phyloP scores from a whole-genome alignment of 2,113 vertebrate species.

The Pseudolaguvia tuberculata region DNA sequence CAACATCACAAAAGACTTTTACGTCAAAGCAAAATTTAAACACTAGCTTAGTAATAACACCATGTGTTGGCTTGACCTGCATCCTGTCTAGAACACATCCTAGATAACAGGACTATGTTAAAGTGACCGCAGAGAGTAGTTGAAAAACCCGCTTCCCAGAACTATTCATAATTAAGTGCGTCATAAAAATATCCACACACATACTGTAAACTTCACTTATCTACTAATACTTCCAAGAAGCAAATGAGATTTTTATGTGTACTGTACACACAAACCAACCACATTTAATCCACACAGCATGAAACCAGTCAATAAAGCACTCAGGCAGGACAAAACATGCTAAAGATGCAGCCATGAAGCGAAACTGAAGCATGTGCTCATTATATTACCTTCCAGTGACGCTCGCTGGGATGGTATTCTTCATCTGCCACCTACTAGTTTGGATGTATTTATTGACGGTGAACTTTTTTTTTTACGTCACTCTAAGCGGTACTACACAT shows the following conservation, averaged over 20 bases:
- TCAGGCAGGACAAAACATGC: background rate
- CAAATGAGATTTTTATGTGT: background rate
- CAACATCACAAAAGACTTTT: conserved; percentile 18
- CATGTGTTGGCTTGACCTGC: background rate
- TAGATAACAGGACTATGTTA: too few species aligned
- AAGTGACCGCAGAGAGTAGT: background rate
- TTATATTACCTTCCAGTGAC: background rate
- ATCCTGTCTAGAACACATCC: background rate
- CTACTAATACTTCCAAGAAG: background rate
- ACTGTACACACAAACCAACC: background rate
- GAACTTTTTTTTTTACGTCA: too few species aligned
- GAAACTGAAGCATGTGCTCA: background rate
- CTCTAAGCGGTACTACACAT: too few species aligned
- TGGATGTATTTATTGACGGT: too few species aligned
- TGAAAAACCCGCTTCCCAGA: background rate
- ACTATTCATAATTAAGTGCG: too few species aligned
- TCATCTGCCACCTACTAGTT: too few species aligned
- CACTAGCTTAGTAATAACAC: conserved; percentile 12
- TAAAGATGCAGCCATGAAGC: background rate
- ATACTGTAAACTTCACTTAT: background rate
- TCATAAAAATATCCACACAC: background rate
- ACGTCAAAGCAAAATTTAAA: conserved; percentile 29
- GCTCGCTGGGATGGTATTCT: background rate
- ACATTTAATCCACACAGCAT: background rate
- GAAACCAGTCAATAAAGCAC: background rate